Percentiles rank a stretch among this genome's conserved stretches.
These are phyloP conservation scores for Cephus pulcher DNA, from an alignment of 2,888 invertebrate genomes.

Conservation along the genomic window DNA sequence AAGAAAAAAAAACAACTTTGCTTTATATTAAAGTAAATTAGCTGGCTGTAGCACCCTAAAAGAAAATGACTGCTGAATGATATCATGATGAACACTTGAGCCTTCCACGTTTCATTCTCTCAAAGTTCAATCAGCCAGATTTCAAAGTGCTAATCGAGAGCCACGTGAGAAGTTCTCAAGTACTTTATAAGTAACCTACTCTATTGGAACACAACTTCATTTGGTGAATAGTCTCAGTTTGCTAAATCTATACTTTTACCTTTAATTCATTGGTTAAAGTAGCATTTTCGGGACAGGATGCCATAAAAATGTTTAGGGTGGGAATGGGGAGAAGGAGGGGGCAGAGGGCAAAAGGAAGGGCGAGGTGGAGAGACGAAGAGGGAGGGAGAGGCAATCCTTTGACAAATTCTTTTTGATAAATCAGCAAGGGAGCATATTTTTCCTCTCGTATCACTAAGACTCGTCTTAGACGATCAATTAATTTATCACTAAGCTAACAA, in stretches of 20 bases:
- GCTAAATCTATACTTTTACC: conserved; percentile 23
- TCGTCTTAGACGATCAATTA: not conserved
- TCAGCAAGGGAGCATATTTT: not conserved
- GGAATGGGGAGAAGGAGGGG: too few species aligned
- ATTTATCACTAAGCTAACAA: not conserved
- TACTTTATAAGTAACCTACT: conserved; percentile 49
- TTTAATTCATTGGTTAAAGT: conserved; percentile 35
- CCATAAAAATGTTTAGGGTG: not conserved
- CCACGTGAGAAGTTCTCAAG: conserved; percentile 13
- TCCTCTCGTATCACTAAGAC: not conserved
- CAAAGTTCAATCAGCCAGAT: not conserved
- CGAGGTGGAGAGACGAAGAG: not conserved
- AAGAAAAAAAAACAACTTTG: not conserved
- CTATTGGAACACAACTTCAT: conserved; percentile 60
- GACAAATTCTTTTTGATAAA: not conserved
- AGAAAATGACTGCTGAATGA: not conserved
- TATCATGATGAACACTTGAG: not conserved
- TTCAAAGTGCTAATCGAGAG: not conserved
- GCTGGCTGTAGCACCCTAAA: not conserved
- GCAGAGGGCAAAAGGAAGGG: not conserved
- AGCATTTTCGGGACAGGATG: not conserved
- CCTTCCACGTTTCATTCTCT: not conserved
- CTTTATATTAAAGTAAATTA: not conserved
- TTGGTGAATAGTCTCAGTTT: conserved; percentile 61
- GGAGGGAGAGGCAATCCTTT: not conserved